A percentile compares a stretch with the other conserved stretches of the same genome.
Evolutionary conservation across 2,797 vertebrate genomes (phyloP).

Genomic region (Lacerta agilis): DNA sequence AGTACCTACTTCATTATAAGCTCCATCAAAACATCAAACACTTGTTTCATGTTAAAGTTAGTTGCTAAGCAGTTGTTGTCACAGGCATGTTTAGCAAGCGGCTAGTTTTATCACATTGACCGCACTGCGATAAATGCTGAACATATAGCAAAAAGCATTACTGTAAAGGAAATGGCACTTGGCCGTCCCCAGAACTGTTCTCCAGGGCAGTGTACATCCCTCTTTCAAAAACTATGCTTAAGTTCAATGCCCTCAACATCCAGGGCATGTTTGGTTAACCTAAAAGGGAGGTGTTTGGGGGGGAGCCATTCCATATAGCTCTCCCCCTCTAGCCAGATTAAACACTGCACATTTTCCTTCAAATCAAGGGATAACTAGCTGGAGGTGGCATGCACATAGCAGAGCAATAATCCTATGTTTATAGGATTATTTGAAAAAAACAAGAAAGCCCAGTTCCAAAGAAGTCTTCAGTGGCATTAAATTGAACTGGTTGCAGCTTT

Average conservation of each 20-base stretch:
- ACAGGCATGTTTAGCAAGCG: fast-evolving
- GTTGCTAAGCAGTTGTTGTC: background rate
- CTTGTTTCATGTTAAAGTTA: conserved; percentile 22
- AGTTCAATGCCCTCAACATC: background rate
- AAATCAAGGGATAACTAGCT: too few relatives aligned
- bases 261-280: background rate
- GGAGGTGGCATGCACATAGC: too few relatives aligned
- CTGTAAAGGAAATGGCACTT: background rate
- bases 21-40: conserved; percentile 22
- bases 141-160: background rate
- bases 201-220: background rate
- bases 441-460: background rate
- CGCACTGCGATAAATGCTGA: conserved; percentile 31
- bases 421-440: too few relatives aligned
- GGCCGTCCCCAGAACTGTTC: background rate
- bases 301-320: too few relatives aligned
- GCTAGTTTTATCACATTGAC: fast-evolving
- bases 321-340: too few relatives aligned
- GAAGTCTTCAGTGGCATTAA: background rate
- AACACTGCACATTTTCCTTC: too few relatives aligned
- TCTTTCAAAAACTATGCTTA: background rate
- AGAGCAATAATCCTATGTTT: too few relatives aligned
- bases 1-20: conserved; percentile 2
- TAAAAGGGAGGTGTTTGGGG: background rate
- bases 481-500: background rate